Evolutionary conservation across 2,797 vertebrate species (phyloP), one percentile per base, ranked within the genome.

Genomic region (Apodemus agrarius): DNA sequence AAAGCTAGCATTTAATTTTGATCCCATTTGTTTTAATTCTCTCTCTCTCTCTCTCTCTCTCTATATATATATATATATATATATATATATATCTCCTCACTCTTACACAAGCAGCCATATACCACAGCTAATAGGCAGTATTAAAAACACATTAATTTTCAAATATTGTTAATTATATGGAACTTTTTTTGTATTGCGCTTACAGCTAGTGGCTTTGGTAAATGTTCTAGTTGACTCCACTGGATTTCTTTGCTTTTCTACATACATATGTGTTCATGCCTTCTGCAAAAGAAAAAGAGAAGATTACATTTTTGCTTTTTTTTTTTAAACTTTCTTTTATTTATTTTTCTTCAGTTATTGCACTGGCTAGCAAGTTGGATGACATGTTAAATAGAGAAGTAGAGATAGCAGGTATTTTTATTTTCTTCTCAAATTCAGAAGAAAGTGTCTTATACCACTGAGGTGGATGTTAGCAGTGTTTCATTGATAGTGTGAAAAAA

Each of bases 341-440:
- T 49, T 46, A 59, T 72, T 93, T 93, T 82, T 82, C 59, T 94
- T 92, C 67, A 54, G 24, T 89, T 92, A 86, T 40, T 89, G 40
- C 24, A 72, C 14, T 95, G 59, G 31, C 9, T 72, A 85, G 34
- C 26, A 78, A 34, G 46, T 63, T 46, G 31, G 31, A 52, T 78
- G 88, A 69, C 72, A 76, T 57, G 11, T 93, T 95, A 24, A 89
- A 52, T 61, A 65, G 61, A 49, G 76, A 93, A 86, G 26, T 69
- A n/a, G 26, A 88, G 59, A 69, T 65, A 49, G 24, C 52, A 69
- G 49, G 31, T 10, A 61, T 93, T 87, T 90, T 90, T 74, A 37
- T 67, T 43, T 89, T 76, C 12, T 90, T 75, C 82, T 93, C 87
- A 95, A 93, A 69, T 34, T 57, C 78, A 89, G 43, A 76, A 89